These are phyloP conservation scores for Smittia sp. DNA, from an alignment of 2,888 invertebrate genomes.

Conservation along the genomic window DNA sequence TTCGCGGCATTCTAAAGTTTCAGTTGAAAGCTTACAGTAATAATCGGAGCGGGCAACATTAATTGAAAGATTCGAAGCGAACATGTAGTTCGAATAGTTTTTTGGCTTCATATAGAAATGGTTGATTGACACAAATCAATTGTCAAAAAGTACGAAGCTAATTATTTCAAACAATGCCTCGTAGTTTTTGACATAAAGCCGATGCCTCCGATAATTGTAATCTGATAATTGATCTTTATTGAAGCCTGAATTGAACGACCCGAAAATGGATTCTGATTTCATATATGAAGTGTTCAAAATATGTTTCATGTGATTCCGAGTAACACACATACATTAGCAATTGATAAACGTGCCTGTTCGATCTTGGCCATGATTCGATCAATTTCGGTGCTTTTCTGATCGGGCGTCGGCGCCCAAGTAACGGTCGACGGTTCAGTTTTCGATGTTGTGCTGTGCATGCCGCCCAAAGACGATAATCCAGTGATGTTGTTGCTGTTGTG, in stretches of 20 bases:
- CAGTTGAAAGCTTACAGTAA: too few relatives aligned
- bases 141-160: background rate
- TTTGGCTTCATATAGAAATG: too few relatives aligned
- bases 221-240: background rate
- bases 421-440: conserved; percentile 47
- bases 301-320: background rate
- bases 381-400: conserved; percentile 68
- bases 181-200: background rate
- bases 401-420: conserved; percentile 53
- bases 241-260: background rate
- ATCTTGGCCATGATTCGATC: conserved; percentile 94
- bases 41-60: too few relatives aligned
- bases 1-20: too few relatives aligned
- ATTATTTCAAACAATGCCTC: background rate
- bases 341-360: conserved; percentile 62
- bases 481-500: conserved; percentile 48
- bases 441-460: conserved; percentile 33
- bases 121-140: background rate
- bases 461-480: conserved; percentile 26
- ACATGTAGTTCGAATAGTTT: too few relatives aligned
- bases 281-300: background rate
- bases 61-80: too few relatives aligned
- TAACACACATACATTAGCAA: conserved; percentile 50
- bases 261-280: background rate
- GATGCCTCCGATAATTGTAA: background rate